Percentiles rank a stretch among this genome's conserved stretches.
These are phyloP conservation scores for Clupea harengus DNA, from an alignment of 2,113 vertebrate genomes.

Conservation along the genomic window DNA sequence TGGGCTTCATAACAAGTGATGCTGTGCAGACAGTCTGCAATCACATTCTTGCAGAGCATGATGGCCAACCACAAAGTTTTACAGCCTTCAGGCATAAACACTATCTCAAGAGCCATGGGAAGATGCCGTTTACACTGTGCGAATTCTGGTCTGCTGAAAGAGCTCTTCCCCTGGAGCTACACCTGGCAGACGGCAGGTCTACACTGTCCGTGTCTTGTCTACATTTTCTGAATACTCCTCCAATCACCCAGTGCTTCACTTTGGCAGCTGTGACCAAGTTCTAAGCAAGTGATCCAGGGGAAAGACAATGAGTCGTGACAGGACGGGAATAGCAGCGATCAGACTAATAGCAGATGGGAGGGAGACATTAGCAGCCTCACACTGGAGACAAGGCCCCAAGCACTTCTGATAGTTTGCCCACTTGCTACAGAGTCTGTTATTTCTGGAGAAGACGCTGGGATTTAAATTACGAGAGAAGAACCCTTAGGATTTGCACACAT, in stretches of 20 bases:
- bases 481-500: neutral
- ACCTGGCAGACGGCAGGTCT: neutral
- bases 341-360: neutral
- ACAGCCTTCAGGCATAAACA: neutral
- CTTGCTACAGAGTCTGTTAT: neutral
- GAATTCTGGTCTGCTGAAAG: neutral
- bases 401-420: neutral
- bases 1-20: neutral
- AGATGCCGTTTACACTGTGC: neutral
- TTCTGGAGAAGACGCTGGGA: neutral
- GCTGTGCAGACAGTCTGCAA: neutral
- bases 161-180: neutral
- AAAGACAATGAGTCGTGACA: constrained; percentile 4
- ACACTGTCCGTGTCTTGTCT: neutral
- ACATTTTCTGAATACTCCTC: neutral
- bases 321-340: neutral
- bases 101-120: neutral
- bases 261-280: neutral
- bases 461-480: neutral
- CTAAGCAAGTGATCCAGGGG: neutral
- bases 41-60: neutral
- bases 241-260: neutral
- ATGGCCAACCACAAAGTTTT: neutral
- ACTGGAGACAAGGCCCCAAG: neutral
- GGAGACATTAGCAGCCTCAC: neutral